Conservation (phyloP, 2,888 invertebrate genomes). For the Amorpha juglandis region DNA sequence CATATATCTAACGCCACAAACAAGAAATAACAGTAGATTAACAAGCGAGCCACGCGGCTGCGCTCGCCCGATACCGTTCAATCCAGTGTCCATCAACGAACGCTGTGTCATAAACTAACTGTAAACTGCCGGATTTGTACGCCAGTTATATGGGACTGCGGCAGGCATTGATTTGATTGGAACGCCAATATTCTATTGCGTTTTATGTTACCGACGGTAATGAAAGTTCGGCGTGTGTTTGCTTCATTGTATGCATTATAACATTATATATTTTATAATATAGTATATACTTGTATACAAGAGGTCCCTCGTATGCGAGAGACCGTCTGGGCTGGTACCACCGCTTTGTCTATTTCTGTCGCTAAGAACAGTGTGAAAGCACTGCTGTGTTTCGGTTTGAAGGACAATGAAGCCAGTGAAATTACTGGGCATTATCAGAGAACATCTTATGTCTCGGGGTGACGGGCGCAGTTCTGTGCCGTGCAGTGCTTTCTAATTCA, state of each 20-base stretch:
- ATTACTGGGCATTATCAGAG: too few relatives aligned
- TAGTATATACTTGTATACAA: too few relatives aligned
- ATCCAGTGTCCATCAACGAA: constrained; percentile 28
- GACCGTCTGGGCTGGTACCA: too few relatives aligned
- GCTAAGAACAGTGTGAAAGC: too few relatives aligned
- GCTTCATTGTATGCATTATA: neutral
- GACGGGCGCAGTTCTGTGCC: too few relatives aligned
- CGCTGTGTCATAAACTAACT: constrained; percentile 25
- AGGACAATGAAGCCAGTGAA: too few relatives aligned
- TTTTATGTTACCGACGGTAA: neutral
- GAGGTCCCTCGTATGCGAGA: too few relatives aligned
- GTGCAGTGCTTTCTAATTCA: too few relatives aligned
- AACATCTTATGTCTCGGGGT: too few relatives aligned
- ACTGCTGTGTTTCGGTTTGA: too few relatives aligned
- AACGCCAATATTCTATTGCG: constrained; percentile 6
- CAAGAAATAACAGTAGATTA: constrained; percentile 27
- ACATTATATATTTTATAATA: too few relatives aligned
- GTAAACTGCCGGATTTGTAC: constrained; percentile 17
- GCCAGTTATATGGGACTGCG: constrained; percentile 8
- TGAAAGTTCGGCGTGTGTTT: neutral
- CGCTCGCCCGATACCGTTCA: constrained; percentile 26
- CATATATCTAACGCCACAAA: constrained; percentile 11
- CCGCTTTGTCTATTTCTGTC: too few relatives aligned
- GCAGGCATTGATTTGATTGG: constrained; percentile 18
- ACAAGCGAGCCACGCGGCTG: constrained; percentile 23